Percentiles rank a stretch among this genome's conserved stretches.
These are phyloP conservation scores for Anolis apletophallus DNA, from an alignment of 2,797 vertebrate species.

Conservation along the genomic window DNA sequence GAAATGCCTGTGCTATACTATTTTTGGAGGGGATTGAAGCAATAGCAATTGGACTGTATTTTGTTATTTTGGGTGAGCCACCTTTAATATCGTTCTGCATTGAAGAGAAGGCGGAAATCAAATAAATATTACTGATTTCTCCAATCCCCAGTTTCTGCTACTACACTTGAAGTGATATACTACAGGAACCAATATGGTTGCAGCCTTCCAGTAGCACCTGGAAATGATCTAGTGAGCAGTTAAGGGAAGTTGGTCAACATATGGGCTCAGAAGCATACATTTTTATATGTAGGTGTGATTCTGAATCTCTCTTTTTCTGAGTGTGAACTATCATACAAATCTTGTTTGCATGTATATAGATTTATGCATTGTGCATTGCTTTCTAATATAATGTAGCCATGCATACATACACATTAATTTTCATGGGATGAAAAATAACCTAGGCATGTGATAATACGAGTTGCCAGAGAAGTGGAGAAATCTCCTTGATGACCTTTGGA, in stretches of 20 bases:
- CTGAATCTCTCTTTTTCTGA: background rate
- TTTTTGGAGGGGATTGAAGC: background rate
- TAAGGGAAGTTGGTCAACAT: background rate
- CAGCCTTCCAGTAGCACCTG: background rate
- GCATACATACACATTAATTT: background rate
- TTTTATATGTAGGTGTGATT: background rate
- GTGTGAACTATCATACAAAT: background rate
- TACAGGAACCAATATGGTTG: background rate
- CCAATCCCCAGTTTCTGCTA: no score
- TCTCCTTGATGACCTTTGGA: background rate
- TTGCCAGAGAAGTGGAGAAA: background rate
- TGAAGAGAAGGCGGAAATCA: background rate
- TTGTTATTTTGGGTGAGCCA: background rate
- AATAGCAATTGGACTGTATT: background rate
- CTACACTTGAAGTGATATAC: background rate
- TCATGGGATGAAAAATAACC: background rate
- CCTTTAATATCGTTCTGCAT: background rate
- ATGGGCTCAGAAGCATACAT: background rate
- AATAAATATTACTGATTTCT: background rate
- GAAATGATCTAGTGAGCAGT: background rate
- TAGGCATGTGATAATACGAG: background rate
- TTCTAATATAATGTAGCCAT: background rate
- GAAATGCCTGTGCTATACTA: background rate
- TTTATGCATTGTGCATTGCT: background rate
- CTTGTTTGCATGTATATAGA: background rate